Percentiles rank a stretch among this genome's conserved stretches.
phyloP scores from a whole-genome alignment of 1,140 invertebrate genomes.

The Plectrocnemia conspersa region DNA sequence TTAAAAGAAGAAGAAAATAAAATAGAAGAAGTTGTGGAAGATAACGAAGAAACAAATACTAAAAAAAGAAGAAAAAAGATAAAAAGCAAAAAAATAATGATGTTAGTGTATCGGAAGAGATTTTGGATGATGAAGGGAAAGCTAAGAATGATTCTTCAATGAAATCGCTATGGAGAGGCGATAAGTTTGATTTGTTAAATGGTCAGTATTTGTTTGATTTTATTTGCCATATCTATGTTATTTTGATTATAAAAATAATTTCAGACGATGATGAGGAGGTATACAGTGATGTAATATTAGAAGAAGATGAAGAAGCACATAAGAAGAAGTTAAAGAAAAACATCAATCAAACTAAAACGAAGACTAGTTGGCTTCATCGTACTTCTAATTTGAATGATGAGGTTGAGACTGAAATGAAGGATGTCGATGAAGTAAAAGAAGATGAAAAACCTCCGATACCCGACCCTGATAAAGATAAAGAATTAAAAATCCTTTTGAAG shows the following conservation, averaged over 20 bases:
- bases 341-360: constrained; percentile 21
- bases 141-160: not conserved
- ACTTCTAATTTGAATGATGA: constrained; percentile 1
- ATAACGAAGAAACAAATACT: constrained; percentile 27
- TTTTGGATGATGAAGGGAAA: constrained; percentile 24
- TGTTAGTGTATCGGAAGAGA: constrained; percentile 38
- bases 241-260: constrained; percentile 13
- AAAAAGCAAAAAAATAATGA: constrained; percentile 10
- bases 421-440: constrained; percentile 12
- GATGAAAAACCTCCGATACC: not conserved
- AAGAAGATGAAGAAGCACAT: constrained; percentile 44
- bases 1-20: constrained; percentile 40
- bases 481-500: constrained; percentile 44
- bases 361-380: constrained; percentile 42
- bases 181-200: constrained; percentile 47
- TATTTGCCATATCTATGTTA: not conserved
- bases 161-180: constrained; percentile 38
- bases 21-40: constrained; percentile 23
- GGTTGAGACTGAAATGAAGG: not conserved
- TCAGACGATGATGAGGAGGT: constrained; percentile 53
- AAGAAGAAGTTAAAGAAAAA: constrained; percentile 38
- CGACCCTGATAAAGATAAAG: constrained; percentile 35
- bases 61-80: constrained; percentile 9
- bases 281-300: constrained; percentile 50
- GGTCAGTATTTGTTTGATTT: constrained; percentile 36